Conservation (phyloP, 1,140 invertebrate genomes). For the Lamellibrachia luymesi region DNA sequence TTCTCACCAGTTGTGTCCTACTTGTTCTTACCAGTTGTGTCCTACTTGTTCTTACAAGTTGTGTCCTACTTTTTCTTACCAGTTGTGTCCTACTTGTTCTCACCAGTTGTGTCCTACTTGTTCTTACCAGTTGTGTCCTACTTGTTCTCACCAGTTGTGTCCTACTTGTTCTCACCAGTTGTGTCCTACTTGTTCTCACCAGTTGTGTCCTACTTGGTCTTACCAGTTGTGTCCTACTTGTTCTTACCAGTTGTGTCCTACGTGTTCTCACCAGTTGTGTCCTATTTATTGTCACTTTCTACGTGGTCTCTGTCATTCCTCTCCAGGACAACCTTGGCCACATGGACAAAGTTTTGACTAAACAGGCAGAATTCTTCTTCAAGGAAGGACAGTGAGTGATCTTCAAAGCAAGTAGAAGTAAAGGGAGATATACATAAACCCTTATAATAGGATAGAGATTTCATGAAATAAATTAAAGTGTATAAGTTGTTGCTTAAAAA, state of each 20-base stretch:
- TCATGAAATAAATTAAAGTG: not conserved
- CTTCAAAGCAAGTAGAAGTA: not conserved
- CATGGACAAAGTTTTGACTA: conserved; percentile 79
- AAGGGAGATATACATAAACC: not conserved
- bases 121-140: too few relatives aligned
- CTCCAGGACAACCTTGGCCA: conserved; percentile 59
- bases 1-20: not conserved
- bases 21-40: too few relatives aligned
- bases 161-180: too few relatives aligned
- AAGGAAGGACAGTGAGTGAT: conserved; percentile 68
- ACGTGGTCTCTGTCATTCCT: conserved; percentile 8
- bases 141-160: too few relatives aligned
- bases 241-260: too few relatives aligned
- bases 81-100: too few relatives aligned
- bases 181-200: too few relatives aligned
- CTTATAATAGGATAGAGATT: not conserved
- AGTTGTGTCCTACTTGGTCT: too few relatives aligned
- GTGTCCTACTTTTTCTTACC: too few relatives aligned
- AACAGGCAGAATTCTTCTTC: conserved; percentile 87
- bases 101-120: too few relatives aligned
- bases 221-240: too few relatives aligned
- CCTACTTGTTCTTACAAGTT: too few relatives aligned
- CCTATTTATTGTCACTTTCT: not conserved
- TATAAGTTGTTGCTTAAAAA: not conserved
- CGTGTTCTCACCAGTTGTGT: not conserved